Evolutionary conservation across 37 sponge, comb jelly and placozoan species (phyloP).

Genomic region (Bolinopsis microptera): DNA sequence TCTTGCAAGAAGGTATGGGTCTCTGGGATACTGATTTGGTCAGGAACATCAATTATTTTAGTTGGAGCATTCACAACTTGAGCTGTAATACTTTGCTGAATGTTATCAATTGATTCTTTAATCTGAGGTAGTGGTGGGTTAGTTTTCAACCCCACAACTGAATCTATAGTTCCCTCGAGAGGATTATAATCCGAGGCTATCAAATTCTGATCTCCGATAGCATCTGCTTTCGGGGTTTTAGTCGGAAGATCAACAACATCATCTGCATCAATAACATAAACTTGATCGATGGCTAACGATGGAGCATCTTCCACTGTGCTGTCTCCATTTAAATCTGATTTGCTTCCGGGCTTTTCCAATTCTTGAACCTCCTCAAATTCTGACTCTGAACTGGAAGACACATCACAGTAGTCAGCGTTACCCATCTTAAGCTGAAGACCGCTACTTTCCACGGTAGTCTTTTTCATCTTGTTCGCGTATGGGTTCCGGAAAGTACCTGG

Average conservation of each 20-base stretch:
- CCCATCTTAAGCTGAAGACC: background rate
- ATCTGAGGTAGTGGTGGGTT: background rate
- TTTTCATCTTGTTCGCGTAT: background rate
- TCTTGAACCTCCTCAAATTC: constrained; percentile 17
- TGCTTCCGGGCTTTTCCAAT: background rate
- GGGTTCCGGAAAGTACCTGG: constrained; percentile 43
- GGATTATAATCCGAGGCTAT: background rate
- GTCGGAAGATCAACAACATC: background rate
- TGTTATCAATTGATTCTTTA: background rate
- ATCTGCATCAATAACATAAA: too few relatives aligned
- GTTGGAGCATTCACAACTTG: too few relatives aligned
- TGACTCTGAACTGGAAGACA: constrained; percentile 18
- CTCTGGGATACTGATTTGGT: background rate
- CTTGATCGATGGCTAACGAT: too few relatives aligned
- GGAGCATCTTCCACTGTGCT: background rate
- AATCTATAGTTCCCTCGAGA: background rate
- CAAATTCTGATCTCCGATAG: background rate
- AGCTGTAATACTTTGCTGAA: background rate
- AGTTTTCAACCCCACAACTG: background rate
- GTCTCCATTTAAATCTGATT: background rate
- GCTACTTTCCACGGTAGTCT: too few relatives aligned
- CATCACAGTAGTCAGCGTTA: background rate
- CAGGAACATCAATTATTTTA: background rate
- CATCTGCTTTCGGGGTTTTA: background rate
- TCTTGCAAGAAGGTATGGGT: background rate